Evolutionary conservation across 2,888 invertebrate species (phyloP).

Genomic region (Lasioglossum vierecki): DNA sequence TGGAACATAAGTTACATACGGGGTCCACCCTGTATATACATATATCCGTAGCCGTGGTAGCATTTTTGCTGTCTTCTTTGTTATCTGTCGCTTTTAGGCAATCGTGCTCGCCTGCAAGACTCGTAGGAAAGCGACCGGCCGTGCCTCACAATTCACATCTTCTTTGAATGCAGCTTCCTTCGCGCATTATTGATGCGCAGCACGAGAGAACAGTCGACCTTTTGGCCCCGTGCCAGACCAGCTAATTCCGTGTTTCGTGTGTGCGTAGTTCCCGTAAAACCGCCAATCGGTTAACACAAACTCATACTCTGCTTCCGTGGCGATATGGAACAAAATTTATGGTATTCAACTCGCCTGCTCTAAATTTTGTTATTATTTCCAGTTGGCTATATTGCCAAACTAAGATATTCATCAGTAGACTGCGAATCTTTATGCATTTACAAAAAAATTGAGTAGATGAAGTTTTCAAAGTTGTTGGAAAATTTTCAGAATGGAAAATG

Average conservation of each 20-base stretch:
- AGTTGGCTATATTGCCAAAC: background rate
- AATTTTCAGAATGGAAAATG: too few relatives aligned
- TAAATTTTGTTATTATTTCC: background rate
- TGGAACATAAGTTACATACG: background rate
- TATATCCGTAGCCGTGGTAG: background rate
- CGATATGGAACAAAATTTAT: background rate
- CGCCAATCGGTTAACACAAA: slow-evolving; percentile 30
- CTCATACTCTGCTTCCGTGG: background rate
- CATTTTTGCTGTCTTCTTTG: background rate
- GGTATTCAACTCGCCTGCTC: background rate
- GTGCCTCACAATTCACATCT: slow-evolving; percentile 14
- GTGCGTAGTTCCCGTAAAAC: slow-evolving; percentile 16
- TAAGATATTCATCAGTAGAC: background rate
- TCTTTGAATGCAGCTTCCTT: slow-evolving; percentile 29
- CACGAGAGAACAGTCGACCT: slow-evolving; percentile 48
- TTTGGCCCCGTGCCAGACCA: slow-evolving; percentile 57
- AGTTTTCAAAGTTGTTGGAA: too few relatives aligned
- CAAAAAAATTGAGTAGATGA: too few relatives aligned
- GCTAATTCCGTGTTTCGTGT: slow-evolving; percentile 22
- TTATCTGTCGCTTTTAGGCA: slow-evolving; percentile 25
- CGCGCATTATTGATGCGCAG: slow-evolving; percentile 44
- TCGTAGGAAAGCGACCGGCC: background rate
- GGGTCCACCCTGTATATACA: background rate
- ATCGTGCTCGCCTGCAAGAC: background rate
- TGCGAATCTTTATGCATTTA: too few relatives aligned